Evolutionary conservation across 2,113 vertebrate species (phyloP), one percentile per base, ranked within the genome.

Genomic region (Fukomys damarensis): DNA sequence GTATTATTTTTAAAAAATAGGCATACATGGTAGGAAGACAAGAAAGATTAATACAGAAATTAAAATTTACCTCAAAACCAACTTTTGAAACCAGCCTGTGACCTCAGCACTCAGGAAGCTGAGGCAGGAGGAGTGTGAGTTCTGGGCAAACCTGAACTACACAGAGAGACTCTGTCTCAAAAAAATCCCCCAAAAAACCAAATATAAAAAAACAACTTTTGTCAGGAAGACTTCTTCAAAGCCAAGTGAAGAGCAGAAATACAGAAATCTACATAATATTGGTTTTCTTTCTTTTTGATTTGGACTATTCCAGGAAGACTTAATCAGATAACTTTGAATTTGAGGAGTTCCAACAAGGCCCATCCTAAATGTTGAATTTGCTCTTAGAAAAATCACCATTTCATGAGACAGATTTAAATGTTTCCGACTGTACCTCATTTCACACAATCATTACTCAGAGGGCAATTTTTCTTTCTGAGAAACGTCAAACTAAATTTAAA

Each of bases 21-120:
- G 79, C n/a, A 86, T n/a, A 76, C 30, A 74, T 58, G 41, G 26
- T 52, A 86, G 24, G 56, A 79, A 54, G 35, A 92, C 49, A 76
- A 92, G 66, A 95, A 93, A 84, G 63, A 58, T 30, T 92, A 90
- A 79, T 0, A 54, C 22, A 95, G 49, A 97, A 97, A 81, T 91
- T 56, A 77, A 80, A 95, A 90, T 76, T 85, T 74, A 92, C 54
- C 52, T 92, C 89, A 72, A 95, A 88, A 85, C 58, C 61, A 92
- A 63, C 56, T 35, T 83, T 63, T 93, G 80, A 49, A 49, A 49
- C n/a, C n/a, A n/a, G 46, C 46, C 46, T 49, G 46, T 58, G 17
- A 58, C 20, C 17, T 4, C 17, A 58, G 56, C 56, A 58, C 56
- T 58, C 4, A 5, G 17, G 56, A 58, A 20, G 56, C 16, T 2